These are phyloP conservation scores for Pseudopodoces humilis DNA, from an alignment of 2,113 vertebrate species.

Conservation along the genomic window DNA sequence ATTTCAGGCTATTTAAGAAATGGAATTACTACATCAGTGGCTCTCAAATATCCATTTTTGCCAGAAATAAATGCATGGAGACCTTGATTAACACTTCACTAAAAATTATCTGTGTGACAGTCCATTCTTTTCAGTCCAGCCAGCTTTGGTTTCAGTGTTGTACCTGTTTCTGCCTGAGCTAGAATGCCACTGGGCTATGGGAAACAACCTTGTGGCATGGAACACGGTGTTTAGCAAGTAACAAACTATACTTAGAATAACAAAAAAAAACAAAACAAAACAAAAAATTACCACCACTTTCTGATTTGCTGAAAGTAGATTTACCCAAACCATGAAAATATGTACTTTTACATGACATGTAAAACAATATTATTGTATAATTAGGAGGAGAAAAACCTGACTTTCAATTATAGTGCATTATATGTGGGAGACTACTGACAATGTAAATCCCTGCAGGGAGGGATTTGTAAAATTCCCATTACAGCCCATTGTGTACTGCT, in stretches of 20 bases:
- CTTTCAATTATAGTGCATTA: constrained; percentile 22
- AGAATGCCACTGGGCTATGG: not conserved
- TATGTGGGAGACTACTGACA: not conserved
- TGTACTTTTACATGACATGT: not conserved
- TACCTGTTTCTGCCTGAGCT: not conserved
- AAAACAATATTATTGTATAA: not conserved
- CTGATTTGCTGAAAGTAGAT: not conserved
- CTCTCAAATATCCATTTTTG: not conserved
- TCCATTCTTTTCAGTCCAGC: not conserved
- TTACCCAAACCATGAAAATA: not conserved
- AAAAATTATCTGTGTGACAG: not conserved
- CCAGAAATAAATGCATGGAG: not conserved
- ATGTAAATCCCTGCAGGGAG: constrained; percentile 30
- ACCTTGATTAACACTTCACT: not conserved
- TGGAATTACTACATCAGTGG: not conserved
- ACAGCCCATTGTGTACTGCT: not conserved
- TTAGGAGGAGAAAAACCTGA: not conserved
- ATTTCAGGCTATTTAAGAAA: not conserved
- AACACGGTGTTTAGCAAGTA: not conserved
- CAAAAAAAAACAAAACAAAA: not conserved
- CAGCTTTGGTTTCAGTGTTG: not conserved
- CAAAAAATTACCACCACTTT: not conserved
- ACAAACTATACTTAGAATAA: not conserved
- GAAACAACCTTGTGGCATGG: not conserved
- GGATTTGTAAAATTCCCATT: constrained; percentile 58